phyloP scores from a whole-genome alignment of 2,888 invertebrate genomes.

The Drosophila setosimentum region DNA sequence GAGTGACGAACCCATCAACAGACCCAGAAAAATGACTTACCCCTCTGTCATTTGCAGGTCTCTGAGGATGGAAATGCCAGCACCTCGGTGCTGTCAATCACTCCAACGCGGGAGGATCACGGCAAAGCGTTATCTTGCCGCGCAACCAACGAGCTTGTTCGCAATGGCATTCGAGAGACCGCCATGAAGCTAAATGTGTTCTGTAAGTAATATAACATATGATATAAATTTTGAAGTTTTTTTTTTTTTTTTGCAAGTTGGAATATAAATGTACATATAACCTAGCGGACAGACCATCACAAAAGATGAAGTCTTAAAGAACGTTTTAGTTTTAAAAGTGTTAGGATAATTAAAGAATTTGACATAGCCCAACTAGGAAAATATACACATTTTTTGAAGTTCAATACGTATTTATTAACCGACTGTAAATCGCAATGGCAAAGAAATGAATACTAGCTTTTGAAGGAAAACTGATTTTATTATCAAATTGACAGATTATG shows the following conservation, averaged over 20 bases:
- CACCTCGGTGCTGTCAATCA: slow-evolving; percentile 90
- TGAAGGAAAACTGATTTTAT: background rate
- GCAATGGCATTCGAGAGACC: slow-evolving; percentile 91
- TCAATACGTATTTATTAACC: no score
- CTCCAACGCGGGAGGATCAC: slow-evolving; percentile 91
- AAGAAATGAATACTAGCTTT: background rate
- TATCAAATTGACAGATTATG: background rate
- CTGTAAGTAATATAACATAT: slow-evolving; percentile 88
- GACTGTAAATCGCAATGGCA: background rate
- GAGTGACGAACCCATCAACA: slow-evolving; percentile 3
- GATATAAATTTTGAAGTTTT: background rate
- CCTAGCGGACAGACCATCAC: background rate
- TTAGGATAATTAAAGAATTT: no score
- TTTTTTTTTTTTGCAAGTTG: background rate
- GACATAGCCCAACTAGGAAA: background rate
- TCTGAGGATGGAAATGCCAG: slow-evolving; percentile 93
- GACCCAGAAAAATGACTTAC: background rate
- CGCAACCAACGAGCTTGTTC: slow-evolving; percentile 91
- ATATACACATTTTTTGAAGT: no score
- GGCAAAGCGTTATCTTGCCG: slow-evolving; percentile 92
- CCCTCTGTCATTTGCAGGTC: slow-evolving; percentile 86
- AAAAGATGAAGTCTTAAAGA: no score
- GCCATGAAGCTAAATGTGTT: slow-evolving; percentile 93
- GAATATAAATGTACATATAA: background rate
- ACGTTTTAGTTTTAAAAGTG: no score